Base-by-base conservation (phyloP, 2,113 vertebrate genomes). In the Mustelus asterias region DNA sequence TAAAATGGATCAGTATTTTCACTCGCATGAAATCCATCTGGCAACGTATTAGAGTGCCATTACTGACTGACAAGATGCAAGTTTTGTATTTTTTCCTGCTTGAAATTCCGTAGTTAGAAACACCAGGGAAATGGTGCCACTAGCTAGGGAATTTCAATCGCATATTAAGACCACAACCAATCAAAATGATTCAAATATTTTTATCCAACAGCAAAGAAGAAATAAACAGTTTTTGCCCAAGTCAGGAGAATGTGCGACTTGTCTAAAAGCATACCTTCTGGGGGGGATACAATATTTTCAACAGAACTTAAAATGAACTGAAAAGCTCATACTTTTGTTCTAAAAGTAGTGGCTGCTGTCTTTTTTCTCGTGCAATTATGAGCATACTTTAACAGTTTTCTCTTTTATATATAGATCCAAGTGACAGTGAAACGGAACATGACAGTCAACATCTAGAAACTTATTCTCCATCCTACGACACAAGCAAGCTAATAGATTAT, bases 401-500 rank as follows among this genome's bases (percentile, higher is more conserved):
- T 90, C 65, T 88, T 58, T 85, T 60, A 94, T 96, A 83, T 96
- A 0, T 78, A 99, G 99, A 96, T 96, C 96, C 97, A 72, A 97
- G 97, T 96, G 97, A 97, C 69, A 97, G 96, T 78, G 98, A 97
- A 93, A 95, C 96, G 11, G 97, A 97, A 95, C 94, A 96, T 78
- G 97, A 97, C 96, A 97, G 97, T 41, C 96, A 96, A 93, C 96
- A 72, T 9, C 95, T 96, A 58, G 97, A 97, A 90, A 97, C 96
- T 29, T 97, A 96, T 96, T 97, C 96, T 69, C 54, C 98, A 96
- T 98, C 98, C 78, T 99, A 99, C 0, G 99, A 99, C 96, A 97
- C 99, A 96, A 98, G 98, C 0, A 99, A 99, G 97, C 96, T 99
- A 97, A 97, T 99, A 65, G 99, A 98, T 97, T 99, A 99, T 96